phyloP scores from a whole-genome alignment of 2,888 invertebrate genomes.

The Cerastis leucographa region DNA sequence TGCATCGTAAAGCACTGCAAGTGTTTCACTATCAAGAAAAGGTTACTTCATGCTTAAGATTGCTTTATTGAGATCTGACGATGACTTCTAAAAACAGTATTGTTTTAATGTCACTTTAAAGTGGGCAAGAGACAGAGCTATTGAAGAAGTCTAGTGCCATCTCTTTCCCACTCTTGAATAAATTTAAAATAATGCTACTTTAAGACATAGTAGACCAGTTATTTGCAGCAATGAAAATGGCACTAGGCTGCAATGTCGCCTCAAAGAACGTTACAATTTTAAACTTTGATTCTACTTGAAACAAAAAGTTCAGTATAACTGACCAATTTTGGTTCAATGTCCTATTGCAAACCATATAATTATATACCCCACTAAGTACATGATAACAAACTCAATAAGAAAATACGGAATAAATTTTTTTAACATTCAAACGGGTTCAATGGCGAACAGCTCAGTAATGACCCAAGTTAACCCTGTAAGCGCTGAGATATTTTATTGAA shows the following conservation, averaged over 20 bases:
- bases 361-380: neutral
- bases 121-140: too few relatives aligned
- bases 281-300: neutral
- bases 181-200: too few relatives aligned
- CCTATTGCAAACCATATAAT: neutral
- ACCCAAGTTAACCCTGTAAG: slow-evolving; percentile 48
- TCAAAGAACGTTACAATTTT: neutral
- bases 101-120: too few relatives aligned
- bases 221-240: too few relatives aligned
- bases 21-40: neutral
- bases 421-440: slow-evolving; percentile 19
- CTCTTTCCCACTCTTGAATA: too few relatives aligned
- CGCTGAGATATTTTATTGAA: slow-evolving; percentile 48
- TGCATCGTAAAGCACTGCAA: slow-evolving; percentile 4
- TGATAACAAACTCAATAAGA: neutral
- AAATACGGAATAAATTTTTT: slow-evolving; percentile 5
- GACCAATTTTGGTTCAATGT: neutral
- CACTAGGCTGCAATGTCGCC: too few relatives aligned
- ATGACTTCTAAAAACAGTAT: too few relatives aligned
- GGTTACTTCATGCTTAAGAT: neutral
- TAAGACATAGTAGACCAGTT: too few relatives aligned
- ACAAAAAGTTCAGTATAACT: neutral
- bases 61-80: neutral
- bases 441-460: slow-evolving; percentile 47
- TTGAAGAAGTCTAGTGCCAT: too few relatives aligned